Evolutionary conservation across 1,140 invertebrate species (phyloP).

Genomic region (Drosophila cardini): DNA sequence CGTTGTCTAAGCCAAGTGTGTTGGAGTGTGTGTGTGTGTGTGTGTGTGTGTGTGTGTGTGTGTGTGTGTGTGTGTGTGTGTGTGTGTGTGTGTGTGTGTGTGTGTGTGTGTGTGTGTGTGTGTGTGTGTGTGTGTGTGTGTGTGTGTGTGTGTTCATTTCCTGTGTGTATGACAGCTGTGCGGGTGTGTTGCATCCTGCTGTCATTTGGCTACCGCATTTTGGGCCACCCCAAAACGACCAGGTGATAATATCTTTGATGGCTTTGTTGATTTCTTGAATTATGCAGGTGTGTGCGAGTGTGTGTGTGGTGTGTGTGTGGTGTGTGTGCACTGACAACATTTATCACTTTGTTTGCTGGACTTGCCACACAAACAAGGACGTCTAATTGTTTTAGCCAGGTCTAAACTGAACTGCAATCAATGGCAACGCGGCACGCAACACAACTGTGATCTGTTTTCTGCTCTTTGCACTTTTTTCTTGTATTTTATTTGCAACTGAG

Average conservation of each 20-base stretch:
- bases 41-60: conserved; percentile 43
- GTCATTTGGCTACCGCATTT: conserved; percentile 69
- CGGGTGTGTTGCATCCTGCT: conserved; percentile 65
- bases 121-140: conserved; percentile 43
- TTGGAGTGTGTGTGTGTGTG: conserved; percentile 47
- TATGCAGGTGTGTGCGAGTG: conserved; percentile 21
- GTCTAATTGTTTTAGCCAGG: conserved; percentile 25
- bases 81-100: conserved; percentile 48
- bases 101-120: conserved; percentile 33
- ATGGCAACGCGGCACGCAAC: conserved; percentile 49
- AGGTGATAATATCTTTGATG: conserved; percentile 62
- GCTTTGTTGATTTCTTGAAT: conserved; percentile 50
- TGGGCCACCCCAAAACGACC: conserved; percentile 43
- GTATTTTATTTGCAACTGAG: background rate
- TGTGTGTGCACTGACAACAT: background rate
- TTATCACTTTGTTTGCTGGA: background rate
- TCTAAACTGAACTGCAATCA: conserved; percentile 47
- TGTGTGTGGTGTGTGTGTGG: conserved; percentile 10
- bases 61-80: conserved; percentile 38
- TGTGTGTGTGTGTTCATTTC: conserved; percentile 34
- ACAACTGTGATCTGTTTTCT: background rate
- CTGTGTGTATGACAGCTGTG: conserved; percentile 48
- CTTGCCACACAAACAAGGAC: conserved; percentile 22
- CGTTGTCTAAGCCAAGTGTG: conserved; percentile 81
- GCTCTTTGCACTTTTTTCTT: too few relatives aligned